Evolutionary conservation across 2,888 invertebrate genomes (phyloP), one percentile per base, ranked within the genome.

Genomic region (Sicus ferrugineus): DNA sequence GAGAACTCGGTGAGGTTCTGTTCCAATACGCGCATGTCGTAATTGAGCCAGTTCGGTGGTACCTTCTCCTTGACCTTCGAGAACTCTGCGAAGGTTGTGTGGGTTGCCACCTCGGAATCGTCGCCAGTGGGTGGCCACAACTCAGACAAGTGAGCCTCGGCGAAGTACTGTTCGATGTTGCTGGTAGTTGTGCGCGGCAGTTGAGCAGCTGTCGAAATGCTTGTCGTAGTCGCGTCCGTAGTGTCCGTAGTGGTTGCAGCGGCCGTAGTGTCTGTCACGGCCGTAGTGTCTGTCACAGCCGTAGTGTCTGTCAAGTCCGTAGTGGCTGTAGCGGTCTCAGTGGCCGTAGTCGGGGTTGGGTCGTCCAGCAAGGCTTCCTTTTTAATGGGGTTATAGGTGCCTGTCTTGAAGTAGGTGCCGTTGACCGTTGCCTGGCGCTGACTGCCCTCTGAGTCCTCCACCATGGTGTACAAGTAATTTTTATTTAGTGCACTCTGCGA

Each of bases 391-490:
- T 81, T 82, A 72, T 85, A 85, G 19, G 84, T 82, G 50, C 86
- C 85, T 1, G 85, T 83, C 50, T 83, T 84, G 9, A 85, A 76
- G 62, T 85, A 85, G 0, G 84, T 83, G 0, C 85, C 86, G 75
- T 83, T 84, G 0, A 78, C 79, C 0, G 77, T 78, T 3, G 77
- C 77, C 61, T 78, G 72, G 2, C 83, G 80, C 56, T 85, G 86
- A 23, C 79, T 82, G 34, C 80, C 80, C 64, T 85, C 84, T 0
- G 85, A 85, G 28, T 85, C 80, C 64, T 83, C 80, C 46, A 84
- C 78, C 79, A 85, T 80, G 1, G 84, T 84, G 38, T 82, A 83
- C 56, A 81, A 74, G 70, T 84, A 83, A 21, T 79, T 84, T 26
- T 79, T 76, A 62, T 81, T 77, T 2, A 76, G 69, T n/a, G 73